A percentile compares a stretch with the other conserved stretches of the same genome.
These are phyloP conservation scores for Trematomus loennbergii DNA, from an alignment of 2,113 vertebrate species.

Conservation along the genomic window DNA sequence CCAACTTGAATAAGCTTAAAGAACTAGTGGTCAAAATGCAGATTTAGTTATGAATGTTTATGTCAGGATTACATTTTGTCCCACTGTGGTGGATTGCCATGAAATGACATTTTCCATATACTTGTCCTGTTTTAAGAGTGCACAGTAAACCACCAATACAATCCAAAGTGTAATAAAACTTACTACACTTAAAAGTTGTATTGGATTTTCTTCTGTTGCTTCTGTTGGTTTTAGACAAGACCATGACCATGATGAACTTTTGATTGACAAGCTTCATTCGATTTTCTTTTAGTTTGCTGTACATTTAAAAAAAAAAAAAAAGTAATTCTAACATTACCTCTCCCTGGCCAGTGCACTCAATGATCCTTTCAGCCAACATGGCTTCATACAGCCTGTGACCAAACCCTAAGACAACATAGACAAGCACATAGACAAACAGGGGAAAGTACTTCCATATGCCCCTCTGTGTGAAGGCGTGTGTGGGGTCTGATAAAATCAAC, in stretches of 20 bases:
- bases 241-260: not conserved
- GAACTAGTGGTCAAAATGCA: not conserved
- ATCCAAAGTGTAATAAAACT: not conserved
- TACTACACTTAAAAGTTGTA: not conserved
- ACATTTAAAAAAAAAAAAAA: not conserved
- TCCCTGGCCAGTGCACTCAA: not conserved
- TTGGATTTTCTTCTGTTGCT: not conserved
- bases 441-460: constrained; percentile 61
- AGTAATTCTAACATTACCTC: constrained; percentile 9
- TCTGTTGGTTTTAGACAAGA: too few species aligned
- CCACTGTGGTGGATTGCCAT: not conserved
- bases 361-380: constrained; percentile 35
- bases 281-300: not conserved
- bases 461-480: constrained; percentile 7
- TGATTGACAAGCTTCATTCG: not conserved
- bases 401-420: constrained; percentile 54
- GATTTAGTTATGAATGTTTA: not conserved
- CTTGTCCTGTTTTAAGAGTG: not conserved
- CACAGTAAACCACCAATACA: not conserved
- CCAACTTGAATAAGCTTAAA: too few species aligned
- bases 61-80: not conserved
- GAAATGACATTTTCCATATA: not conserved
- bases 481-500: constrained; percentile 51
- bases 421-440: constrained; percentile 52
- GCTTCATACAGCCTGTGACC: constrained; percentile 34